Evolutionary conservation across 2,797 vertebrate species (phyloP), one percentile per base, ranked within the genome.

Genomic region (Gymnodraco acuticeps): DNA sequence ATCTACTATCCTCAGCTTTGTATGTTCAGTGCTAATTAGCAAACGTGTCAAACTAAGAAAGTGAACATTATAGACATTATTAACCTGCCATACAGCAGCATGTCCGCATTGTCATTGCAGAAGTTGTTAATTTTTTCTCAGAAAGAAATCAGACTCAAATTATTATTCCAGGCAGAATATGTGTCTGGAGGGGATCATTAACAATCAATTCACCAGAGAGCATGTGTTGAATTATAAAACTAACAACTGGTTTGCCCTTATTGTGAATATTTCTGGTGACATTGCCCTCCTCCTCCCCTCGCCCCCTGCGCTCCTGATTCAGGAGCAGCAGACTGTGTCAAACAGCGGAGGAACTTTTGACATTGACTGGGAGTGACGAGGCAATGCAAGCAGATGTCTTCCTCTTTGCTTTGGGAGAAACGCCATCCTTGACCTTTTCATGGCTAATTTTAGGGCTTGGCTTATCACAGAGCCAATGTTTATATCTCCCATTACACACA

Each of bases 401-500:
- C 85, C 85, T 92, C 81, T 86, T 88, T 87, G 91, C 89, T 93
- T 90, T 86, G 86, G 91, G 87, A 91, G 86, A 87, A 88, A 88
- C 78, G 31, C 84, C 88, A 91, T 92, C 89, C 88, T 93, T 90
- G 92, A 93, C 90, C 92, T 93, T 91, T 91, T 91, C 90, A 60
- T 23, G 73, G 92, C 89, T 94, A 93, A 94, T 94, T 94, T 93
- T 92, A 93, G 92, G 78, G 77, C 83, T 75, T 19, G 67, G 89
- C 90, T 93, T 93, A 93, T 92, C 83, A 75, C 86, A 87, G 88
- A 46, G 52, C 81, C 87, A 78, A 80, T 91, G 91, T 95, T 94
- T 95, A 88, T 92, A 83, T 94, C 92, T 93, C 88, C 76, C 87
- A 90, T 94, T 93, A 93, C 92, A 85, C 83, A 81, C 68, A 75